Evolutionary conservation across 2,113 vertebrate species (phyloP).

Genomic region (Microtus ochrogaster): DNA sequence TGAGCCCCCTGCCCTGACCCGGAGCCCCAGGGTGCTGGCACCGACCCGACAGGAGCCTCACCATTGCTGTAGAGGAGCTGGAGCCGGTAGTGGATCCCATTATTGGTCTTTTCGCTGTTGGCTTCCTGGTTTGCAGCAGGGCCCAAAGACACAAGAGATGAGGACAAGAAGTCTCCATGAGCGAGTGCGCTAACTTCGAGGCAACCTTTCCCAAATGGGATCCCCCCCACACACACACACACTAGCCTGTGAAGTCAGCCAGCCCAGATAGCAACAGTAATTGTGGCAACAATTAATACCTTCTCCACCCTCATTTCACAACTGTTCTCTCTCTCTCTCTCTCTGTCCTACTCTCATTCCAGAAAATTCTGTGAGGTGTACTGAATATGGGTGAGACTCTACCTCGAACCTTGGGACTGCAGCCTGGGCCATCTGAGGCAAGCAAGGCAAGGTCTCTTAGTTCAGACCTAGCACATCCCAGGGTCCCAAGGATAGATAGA

Average conservation of each 20-base stretch:
- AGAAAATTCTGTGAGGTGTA: not conserved
- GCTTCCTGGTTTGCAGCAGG: slow-evolving; percentile 91
- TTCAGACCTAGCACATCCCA: not conserved
- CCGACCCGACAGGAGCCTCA: slow-evolving; percentile 82
- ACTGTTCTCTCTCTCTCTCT: not conserved
- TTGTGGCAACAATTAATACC: not conserved
- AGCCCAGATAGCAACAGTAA: not conserved
- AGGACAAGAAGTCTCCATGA: slow-evolving; percentile 69
- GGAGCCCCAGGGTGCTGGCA: slow-evolving; percentile 20
- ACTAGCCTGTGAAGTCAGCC: not conserved
- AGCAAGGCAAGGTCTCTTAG: not conserved
- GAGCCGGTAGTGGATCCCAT: slow-evolving; percentile 98
- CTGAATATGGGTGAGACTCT: not conserved
- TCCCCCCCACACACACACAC: not conserved
- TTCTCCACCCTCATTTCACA: slow-evolving; percentile 16
- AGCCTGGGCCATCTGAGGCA: not conserved
- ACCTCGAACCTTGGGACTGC: not conserved
- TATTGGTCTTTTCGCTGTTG: slow-evolving; percentile 99
- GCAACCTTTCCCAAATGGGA: slow-evolving; percentile 40
- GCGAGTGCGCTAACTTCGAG: slow-evolving; percentile 38
- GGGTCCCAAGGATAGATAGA: not conserved
- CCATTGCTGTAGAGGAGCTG: slow-evolving; percentile 99
- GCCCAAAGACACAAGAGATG: slow-evolving; percentile 74
- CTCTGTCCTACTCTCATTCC: not conserved
- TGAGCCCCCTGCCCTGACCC: slow-evolving; percentile 6